Conservation (phyloP, 2,888 invertebrate species). For the Platerodrilus igneus region DNA sequence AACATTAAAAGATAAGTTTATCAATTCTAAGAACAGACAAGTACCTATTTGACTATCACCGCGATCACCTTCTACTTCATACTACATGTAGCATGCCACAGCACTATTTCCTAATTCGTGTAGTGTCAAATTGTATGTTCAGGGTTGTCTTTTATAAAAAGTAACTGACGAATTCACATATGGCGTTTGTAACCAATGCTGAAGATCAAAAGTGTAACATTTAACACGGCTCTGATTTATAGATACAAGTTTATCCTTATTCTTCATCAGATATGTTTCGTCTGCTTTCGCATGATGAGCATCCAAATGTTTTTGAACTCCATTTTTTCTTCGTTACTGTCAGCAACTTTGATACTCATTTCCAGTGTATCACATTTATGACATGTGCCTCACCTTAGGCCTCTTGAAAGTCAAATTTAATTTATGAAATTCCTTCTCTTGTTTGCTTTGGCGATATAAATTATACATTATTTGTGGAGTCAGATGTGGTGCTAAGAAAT, state of each 20-base stretch:
- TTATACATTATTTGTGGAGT: constrained; percentile 6
- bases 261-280: neutral
- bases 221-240: too few relatives aligned
- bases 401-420: neutral
- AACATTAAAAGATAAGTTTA: neutral
- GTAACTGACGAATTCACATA: too few relatives aligned
- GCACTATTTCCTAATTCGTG: neutral
- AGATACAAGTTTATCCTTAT: too few relatives aligned
- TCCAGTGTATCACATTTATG: constrained; percentile 2
- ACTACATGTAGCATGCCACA: constrained; percentile 2
- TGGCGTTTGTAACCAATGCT: too few relatives aligned
- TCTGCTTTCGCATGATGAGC: neutral
- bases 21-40: neutral
- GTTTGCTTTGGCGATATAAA: constrained; percentile 1
- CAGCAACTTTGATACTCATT: too few relatives aligned
- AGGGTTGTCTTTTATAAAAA: neutral
- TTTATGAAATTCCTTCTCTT: neutral
- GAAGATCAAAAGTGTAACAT: too few relatives aligned
- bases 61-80: constrained; percentile 1
- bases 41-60: constrained; percentile 1
- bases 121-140: constrained; percentile 1
- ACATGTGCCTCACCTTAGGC: constrained; percentile 1
- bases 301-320: too few relatives aligned
- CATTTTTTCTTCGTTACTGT: too few relatives aligned
- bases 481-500: constrained; percentile 7